These are phyloP conservation scores for Sinotaia quadrata DNA, from an alignment of 2,888 invertebrate species.

Conservation along the genomic window DNA sequence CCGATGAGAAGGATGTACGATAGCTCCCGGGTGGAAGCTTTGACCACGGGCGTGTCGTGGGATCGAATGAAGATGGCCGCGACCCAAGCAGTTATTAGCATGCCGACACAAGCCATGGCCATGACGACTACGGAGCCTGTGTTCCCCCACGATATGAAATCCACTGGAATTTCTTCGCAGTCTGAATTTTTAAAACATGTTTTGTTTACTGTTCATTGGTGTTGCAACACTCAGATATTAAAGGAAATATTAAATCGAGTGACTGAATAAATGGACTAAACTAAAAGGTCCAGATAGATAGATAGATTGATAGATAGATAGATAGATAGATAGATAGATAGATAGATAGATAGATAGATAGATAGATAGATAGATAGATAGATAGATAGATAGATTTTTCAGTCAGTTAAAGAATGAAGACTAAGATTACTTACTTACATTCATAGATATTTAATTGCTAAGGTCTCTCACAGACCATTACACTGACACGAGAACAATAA, in stretches of 20 bases:
- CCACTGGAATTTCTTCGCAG: conserved; percentile 78
- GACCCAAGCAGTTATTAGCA: conserved; percentile 83
- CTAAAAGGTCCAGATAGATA: background rate
- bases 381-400: too few relatives aligned
- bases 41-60: conserved; percentile 95
- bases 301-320: background rate
- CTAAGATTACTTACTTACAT: too few relatives aligned
- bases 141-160: conserved; percentile 79
- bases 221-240: too few relatives aligned
- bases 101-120: conserved; percentile 85
- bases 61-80: conserved; percentile 86
- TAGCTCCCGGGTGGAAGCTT: conserved; percentile 74
- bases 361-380: background rate
- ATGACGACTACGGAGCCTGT: conserved; percentile 78
- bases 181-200: too few relatives aligned
- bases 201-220: too few relatives aligned
- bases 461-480: too few relatives aligned
- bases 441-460: too few relatives aligned
- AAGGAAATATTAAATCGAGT: background rate
- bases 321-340: background rate
- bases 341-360: background rate
- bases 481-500: too few relatives aligned
- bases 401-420: too few relatives aligned
- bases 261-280: background rate
- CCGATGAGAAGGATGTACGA: conserved; percentile 86